Conservation (phyloP, 2,113 vertebrate genomes). For the Oenanthe oenanthe region DNA sequence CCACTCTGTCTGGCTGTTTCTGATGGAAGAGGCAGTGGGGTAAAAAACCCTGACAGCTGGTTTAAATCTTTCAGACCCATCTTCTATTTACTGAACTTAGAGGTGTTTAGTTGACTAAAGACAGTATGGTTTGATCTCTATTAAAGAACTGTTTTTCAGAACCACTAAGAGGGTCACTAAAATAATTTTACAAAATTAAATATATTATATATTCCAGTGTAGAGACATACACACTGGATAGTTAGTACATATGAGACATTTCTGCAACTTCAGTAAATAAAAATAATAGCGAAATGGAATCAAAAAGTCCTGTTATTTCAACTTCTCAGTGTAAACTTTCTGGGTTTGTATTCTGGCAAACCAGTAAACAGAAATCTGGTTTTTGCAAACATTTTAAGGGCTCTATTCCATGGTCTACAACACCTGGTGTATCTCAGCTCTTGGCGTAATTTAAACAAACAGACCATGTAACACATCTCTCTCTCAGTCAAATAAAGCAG, state of each 20-base stretch:
- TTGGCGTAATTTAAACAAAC: constrained; percentile 62
- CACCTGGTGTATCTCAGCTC: constrained; percentile 62
- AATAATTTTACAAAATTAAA: neutral
- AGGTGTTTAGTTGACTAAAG: neutral
- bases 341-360: constrained; percentile 1
- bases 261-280: neutral
- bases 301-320: neutral
- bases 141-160: neutral
- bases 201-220: neutral
- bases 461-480: constrained; percentile 47
- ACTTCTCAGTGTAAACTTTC: neutral
- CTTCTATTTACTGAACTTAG: neutral
- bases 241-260: neutral
- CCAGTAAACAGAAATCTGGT: constrained; percentile 7
- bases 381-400: constrained; percentile 40
- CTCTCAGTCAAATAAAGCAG: constrained; percentile 64
- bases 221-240: neutral
- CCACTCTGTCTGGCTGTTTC: neutral
- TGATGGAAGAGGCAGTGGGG: neutral
- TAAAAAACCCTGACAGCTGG: neutral
- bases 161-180: neutral
- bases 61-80: neutral
- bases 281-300: neutral
- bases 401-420: neutral
- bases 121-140: neutral